These are phyloP conservation scores for Benthosema pterotum DNA, from an alignment of 2,797 vertebrate genomes.

Conservation along the genomic window DNA sequence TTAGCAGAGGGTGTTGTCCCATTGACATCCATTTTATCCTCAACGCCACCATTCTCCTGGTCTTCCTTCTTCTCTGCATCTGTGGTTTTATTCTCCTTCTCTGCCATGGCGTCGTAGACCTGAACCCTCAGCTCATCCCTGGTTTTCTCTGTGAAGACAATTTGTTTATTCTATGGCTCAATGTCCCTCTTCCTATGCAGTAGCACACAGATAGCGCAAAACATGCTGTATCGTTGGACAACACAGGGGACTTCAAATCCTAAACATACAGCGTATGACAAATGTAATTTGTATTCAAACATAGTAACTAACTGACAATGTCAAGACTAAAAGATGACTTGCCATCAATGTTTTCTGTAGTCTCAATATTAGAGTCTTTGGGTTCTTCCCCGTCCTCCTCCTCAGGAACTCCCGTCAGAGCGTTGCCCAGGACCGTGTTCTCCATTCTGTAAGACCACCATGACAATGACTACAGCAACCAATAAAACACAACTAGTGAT, in stretches of 20 bases:
- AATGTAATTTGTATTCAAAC: conserved; percentile 40
- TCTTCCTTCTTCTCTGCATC: conserved; percentile 21
- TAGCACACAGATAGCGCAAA: too few relatives aligned
- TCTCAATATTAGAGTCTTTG: conserved; percentile 84
- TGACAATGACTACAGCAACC: too few relatives aligned
- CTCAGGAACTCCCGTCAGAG: conserved; percentile 93
- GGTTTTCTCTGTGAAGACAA: conserved; percentile 85
- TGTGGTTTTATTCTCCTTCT: conserved; percentile 59
- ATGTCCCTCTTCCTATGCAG: background rate
- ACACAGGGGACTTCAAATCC: background rate
- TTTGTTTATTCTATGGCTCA: too few relatives aligned
- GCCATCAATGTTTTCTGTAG: conserved; percentile 89
- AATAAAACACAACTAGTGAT: too few relatives aligned
- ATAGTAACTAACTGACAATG: too few relatives aligned
- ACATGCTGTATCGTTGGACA: too few relatives aligned
- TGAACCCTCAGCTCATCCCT: conserved; percentile 94
- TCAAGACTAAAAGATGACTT: conserved; percentile 59
- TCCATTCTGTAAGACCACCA: conserved; percentile 85
- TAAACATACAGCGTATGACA: fast-evolving
- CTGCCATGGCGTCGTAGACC: conserved; percentile 95
- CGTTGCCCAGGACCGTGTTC: conserved; percentile 94
- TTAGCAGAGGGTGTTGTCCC: background rate
- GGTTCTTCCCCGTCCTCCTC: conserved; percentile 84
- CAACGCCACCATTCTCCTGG: conserved; percentile 2
- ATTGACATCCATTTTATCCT: conserved; percentile 10